Evolutionary conservation across 2,797 vertebrate genomes (phyloP), one percentile per base, ranked within the genome.

Genomic region (Eutrigla gurnardus): DNA sequence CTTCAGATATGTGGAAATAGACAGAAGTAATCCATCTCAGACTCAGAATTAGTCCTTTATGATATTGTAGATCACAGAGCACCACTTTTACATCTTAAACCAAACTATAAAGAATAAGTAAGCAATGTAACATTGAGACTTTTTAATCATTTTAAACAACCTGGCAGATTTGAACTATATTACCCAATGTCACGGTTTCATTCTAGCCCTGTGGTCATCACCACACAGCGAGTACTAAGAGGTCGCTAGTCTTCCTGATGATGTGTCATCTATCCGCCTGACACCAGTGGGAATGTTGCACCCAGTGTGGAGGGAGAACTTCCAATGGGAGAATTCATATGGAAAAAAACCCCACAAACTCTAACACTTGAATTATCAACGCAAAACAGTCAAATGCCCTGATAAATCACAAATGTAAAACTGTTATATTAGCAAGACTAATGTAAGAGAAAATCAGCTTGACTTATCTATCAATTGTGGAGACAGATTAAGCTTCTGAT

Each of bases 271-370:
- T 36, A 62, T 87, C 80, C 84, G 61, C 1, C 50, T 69, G 64
- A 65, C 49, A 78, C 52, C 11, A 49, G 57, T 47, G 63, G 68
- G 72, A 64, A 77, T 35, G 33, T 52, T 35, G 60, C 58, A 45
- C 45, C 60, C 58, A 45, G 45, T 76, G 66, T 67, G 32, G 57
- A 65, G 47, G 52, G 67, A 43, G 52, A 39, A 49, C 69, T 58
- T 65, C 69, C 55, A 83, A 75, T 52, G 37, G 59, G 70, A 76
- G 78, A 81, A 70, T 67, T 65, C 78, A 50, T 4, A 50, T 25
- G 46, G 46, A 49, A 37, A 57, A 8, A 17, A 36, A n/a, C 35
- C 43, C 15, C 25, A 40, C 46, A 36, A 53, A 43, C 37, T 36
- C 36, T 6, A 33, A 4, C 32, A 14, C 5, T 43, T 33, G 15